phyloP scores from a whole-genome alignment of 2,888 invertebrate species.

The Agrotis ipsilon region DNA sequence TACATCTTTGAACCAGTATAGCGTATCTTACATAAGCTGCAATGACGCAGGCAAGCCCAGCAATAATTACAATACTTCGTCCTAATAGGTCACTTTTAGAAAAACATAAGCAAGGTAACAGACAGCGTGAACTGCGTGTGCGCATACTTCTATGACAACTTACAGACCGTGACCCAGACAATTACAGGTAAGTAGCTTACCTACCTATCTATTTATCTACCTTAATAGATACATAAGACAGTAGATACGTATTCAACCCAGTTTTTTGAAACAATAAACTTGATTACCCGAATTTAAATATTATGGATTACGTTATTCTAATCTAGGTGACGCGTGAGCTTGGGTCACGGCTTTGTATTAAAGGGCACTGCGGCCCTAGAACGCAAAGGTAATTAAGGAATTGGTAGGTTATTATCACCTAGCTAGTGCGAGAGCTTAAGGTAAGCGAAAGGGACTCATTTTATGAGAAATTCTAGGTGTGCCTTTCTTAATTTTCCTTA shows the following conservation, averaged over 20 bases:
- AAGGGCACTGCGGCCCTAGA: no score
- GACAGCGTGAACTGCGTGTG: slow-evolving; percentile 15
- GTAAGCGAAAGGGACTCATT: no score
- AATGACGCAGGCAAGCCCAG: neutral
- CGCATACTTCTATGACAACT: slow-evolving; percentile 7
- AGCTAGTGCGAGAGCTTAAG: no score
- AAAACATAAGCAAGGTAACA: slow-evolving; percentile 17
- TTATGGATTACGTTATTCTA: neutral
- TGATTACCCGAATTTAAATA: neutral
- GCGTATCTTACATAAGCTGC: neutral
- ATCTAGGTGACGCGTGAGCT: no score
- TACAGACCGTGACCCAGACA: slow-evolving; percentile 41
- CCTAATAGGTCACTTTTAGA: neutral
- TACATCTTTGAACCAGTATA: neutral
- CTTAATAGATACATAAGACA: neutral
- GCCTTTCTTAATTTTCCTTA: no score
- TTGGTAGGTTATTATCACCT: no score
- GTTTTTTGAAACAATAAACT: neutral
- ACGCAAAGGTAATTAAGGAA: no score
- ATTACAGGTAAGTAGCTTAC: slow-evolving; percentile 18
- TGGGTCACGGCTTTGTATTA: no score
- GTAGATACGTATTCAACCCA: neutral
- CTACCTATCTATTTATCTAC: slow-evolving; percentile 5
- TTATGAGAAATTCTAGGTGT: no score
- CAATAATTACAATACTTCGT: no score